phyloP scores from a whole-genome alignment of 2,113 vertebrate species.

The Abramis brama region DNA sequence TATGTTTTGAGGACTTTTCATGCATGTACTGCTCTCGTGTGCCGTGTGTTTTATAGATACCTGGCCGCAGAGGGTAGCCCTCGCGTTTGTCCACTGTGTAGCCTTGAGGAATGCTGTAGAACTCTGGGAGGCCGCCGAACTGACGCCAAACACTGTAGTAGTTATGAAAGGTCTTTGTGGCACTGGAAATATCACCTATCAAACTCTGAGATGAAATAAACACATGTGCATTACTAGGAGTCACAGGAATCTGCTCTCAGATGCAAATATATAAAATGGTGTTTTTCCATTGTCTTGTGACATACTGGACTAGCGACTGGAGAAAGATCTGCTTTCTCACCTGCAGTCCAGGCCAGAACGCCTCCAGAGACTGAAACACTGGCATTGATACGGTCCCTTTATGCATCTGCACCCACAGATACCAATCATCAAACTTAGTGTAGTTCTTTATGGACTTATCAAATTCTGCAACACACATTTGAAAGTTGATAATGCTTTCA shows the following conservation, averaged over 20 bases:
- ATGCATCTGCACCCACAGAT: constrained; percentile 99
- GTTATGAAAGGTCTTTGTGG: constrained; percentile 93
- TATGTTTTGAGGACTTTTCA: too few relatives aligned
- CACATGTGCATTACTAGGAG: not conserved
- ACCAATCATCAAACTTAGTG: constrained; percentile 98
- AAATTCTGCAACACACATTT: constrained; percentile 79
- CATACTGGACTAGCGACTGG: not conserved
- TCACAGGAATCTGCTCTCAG: not conserved
- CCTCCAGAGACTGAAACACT: constrained; percentile 95
- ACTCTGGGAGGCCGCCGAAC: constrained; percentile 95
- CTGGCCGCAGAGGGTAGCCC: constrained; percentile 93
- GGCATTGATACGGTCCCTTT: constrained; percentile 98
- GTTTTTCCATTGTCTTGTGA: not conserved
- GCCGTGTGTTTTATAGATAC: constrained; percentile 66
- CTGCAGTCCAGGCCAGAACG: constrained; percentile 98
- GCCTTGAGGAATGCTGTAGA: constrained; percentile 98
- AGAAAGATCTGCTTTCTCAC: constrained; percentile 65
- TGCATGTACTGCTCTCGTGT: not conserved
- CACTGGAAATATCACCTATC: constrained; percentile 88
- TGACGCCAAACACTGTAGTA: constrained; percentile 98
- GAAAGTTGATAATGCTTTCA: constrained; percentile 18
- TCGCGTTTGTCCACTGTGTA: constrained; percentile 96
- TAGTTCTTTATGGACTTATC: constrained; percentile 94
- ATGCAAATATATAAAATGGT: not conserved
- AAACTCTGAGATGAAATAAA: constrained; percentile 79